Evolutionary conservation across 2,113 vertebrate genomes (phyloP).

Genomic region (Callochromis pleurospilus): DNA sequence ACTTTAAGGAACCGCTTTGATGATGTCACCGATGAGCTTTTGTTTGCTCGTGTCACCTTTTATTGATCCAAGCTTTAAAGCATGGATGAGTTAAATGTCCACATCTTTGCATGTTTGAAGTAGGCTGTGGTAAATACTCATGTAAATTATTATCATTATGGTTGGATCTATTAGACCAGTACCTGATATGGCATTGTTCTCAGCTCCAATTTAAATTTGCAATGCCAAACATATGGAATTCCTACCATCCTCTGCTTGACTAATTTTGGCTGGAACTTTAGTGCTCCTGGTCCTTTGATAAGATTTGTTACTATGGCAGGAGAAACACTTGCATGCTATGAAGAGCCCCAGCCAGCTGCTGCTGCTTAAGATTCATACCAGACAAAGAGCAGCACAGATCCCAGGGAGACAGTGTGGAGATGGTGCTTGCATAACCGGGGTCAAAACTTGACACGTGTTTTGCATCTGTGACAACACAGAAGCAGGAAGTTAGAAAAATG

Average conservation of each 20-base stretch:
- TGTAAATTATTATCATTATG: not conserved
- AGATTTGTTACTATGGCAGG: conserved; percentile 21
- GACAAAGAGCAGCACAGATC: not conserved
- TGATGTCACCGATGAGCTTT: not conserved
- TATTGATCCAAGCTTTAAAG: not conserved
- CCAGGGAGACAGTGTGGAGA: not conserved
- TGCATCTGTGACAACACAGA: not conserved
- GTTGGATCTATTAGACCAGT: not conserved
- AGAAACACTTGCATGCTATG: not conserved
- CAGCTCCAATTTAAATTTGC: not conserved
- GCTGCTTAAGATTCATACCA: conserved; percentile 20
- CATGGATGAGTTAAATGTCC: too few relatives aligned
- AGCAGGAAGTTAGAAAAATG: not conserved
- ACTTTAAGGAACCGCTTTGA: not conserved
- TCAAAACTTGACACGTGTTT: not conserved
- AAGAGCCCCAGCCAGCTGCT: not conserved
- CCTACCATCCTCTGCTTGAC: not conserved
- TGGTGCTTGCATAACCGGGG: not conserved
- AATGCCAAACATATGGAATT: not conserved
- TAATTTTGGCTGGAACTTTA: not conserved
- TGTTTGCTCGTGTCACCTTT: not conserved
- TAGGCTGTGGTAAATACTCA: not conserved
- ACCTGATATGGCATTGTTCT: not conserved
- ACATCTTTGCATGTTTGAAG: not conserved
- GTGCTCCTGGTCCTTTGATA: not conserved